A percentile compares a stretch with the other conserved stretches of the same genome.
These are phyloP conservation scores for Odocoileus virginianus DNA, from an alignment of 2,113 vertebrate species.

Conservation along the genomic window DNA sequence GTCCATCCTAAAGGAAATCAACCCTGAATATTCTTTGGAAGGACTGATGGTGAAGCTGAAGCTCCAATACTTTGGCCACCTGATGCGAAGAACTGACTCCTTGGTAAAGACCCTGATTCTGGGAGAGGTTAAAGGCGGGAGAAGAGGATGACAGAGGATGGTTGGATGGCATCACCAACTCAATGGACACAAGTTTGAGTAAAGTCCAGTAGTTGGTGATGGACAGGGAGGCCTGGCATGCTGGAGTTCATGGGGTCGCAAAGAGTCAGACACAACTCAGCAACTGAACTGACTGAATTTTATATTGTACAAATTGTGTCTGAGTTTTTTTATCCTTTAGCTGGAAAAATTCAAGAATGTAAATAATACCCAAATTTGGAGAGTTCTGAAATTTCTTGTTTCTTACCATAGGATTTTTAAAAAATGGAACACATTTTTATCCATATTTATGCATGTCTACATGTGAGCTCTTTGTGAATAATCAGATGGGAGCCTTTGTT, in stretches of 20 bases:
- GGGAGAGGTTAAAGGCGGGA: not conserved
- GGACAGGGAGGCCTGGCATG: not conserved
- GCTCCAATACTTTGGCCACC: not conserved
- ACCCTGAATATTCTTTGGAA: not conserved
- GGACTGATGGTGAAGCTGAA: not conserved
- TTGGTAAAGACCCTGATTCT: not conserved
- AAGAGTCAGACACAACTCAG: not conserved
- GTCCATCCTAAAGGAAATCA: not conserved
- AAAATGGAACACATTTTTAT: not conserved
- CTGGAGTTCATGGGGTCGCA: not conserved
- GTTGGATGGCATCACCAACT: not conserved
- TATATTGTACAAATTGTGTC: not conserved
- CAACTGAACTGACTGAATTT: not conserved
- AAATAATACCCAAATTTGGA: not conserved
- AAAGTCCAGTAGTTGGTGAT: not conserved
- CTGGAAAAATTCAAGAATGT: not conserved
- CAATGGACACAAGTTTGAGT: not conserved
- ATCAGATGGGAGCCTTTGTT: not conserved
- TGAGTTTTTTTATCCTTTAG: not conserved
- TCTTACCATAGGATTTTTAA: not conserved
- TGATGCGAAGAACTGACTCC: not conserved
- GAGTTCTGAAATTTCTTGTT: not conserved
- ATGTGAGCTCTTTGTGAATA: not conserved
- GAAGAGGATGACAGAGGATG: not conserved
- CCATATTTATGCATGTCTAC: not conserved